These are phyloP conservation scores for Penaeus indicus DNA, from an alignment of 1,140 invertebrate species.

Conservation along the genomic window DNA sequence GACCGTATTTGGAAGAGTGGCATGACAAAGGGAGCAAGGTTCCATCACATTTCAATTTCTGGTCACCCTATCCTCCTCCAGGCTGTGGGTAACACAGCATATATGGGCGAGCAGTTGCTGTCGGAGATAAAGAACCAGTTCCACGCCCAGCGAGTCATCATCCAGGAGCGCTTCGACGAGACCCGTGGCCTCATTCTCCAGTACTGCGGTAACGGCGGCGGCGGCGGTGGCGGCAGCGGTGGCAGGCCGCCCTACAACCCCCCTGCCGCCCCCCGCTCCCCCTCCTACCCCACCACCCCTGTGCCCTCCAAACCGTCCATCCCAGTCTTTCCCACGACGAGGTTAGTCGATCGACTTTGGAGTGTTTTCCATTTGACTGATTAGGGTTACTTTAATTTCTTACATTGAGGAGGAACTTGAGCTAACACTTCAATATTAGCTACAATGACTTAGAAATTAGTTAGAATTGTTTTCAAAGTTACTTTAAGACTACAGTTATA, in stretches of 20 bases:
- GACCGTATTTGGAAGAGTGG: too few species aligned
- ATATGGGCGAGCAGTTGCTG: slow-evolving; percentile 46
- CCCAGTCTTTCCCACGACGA: background rate
- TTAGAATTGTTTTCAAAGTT: too few species aligned
- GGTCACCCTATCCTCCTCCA: background rate
- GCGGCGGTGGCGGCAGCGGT: background rate
- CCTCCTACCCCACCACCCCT: background rate
- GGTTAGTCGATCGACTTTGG: background rate
- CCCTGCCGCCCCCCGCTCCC: background rate
- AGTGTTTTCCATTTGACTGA: too few species aligned
- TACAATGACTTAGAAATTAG: too few species aligned
- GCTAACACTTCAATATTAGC: too few species aligned
- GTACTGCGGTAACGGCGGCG: slow-evolving; percentile 31
- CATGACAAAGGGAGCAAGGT: too few species aligned
- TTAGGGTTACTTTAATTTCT: too few species aligned
- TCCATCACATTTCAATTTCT: too few species aligned
- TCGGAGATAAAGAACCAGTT: slow-evolving; percentile 31
- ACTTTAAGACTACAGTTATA: too few species aligned
- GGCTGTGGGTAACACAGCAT: slow-evolving; percentile 35
- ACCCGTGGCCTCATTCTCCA: slow-evolving; percentile 37
- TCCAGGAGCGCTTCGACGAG: slow-evolving; percentile 36
- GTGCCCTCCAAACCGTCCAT: background rate
- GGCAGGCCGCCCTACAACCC: background rate
- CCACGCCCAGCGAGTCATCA: background rate
- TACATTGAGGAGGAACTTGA: too few species aligned